Base-by-base conservation (phyloP, 2,888 invertebrate species). In the Catocala nupta region DNA sequence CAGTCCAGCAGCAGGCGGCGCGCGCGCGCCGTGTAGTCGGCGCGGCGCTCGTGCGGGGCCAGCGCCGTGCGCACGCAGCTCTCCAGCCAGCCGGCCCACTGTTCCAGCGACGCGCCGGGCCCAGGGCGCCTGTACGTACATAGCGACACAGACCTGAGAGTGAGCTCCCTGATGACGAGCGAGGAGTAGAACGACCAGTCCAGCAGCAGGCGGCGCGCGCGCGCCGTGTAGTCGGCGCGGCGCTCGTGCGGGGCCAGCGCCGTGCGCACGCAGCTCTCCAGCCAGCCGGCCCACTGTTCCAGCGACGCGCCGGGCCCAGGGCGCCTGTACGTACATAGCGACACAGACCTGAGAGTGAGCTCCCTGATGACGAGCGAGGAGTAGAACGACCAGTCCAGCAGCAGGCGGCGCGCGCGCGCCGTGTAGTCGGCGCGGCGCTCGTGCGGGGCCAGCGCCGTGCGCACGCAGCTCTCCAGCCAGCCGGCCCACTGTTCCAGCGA, bases 181-280 rank as follows among this genome's bases (percentile, higher is more conserved):
- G 99, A 99, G 89, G 99, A 98, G 94, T 99, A 99, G 95, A 99
- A 99, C 75, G 98, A 99, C 99, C 99, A 99, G 93, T 99, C 99
- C 68, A 99, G 96, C 80, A 99, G 95, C 94, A 99, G 98, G 85
- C 99, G 98, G 2, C 90, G 79, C 49, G 85, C 98, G 56, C 97
- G 97, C 85, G 97, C 96, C 16, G 97, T 96, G 92, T 97, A 98
- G 80, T 96, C 97, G 5, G 97, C 95, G 78, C 97, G 96, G 45
- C 97, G 97, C 85, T 97, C 97, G 91, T 98, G 98, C 64, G 98
- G 97, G 80, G 98, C 97, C 63, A 99, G 95, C 39, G 98, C 98
- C 76, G 96, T 96, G 75, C 97, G 97, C 57, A 99, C 99, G 71
- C 99, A 99, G 59, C 96, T 96, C 88, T 99, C 99, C 80, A 99